Percentiles rank a stretch among this genome's conserved stretches.
These are phyloP conservation scores for Idaea aversata DNA, from an alignment of 2,888 invertebrate species.

Conservation along the genomic window DNA sequence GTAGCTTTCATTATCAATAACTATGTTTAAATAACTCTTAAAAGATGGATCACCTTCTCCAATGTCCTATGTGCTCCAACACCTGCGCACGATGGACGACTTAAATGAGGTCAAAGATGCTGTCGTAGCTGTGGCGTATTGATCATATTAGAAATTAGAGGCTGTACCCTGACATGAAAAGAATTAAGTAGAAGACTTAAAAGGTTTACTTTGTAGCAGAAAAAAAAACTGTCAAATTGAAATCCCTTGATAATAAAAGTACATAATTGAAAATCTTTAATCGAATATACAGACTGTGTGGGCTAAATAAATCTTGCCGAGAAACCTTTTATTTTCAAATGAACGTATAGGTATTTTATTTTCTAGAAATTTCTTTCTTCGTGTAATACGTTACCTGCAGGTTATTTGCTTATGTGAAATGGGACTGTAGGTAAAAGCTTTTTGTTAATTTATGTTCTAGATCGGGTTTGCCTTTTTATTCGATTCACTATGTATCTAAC, in stretches of 20 bases:
- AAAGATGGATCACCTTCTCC: too few species aligned
- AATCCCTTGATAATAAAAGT: background rate
- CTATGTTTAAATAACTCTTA: too few species aligned
- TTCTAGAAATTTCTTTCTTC: background rate
- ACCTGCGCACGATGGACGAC: too few species aligned
- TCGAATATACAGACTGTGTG: background rate
- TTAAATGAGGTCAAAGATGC: too few species aligned
- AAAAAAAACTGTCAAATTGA: background rate
- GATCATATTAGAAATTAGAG: too few species aligned
- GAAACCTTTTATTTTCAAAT: background rate
- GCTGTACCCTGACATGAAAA: too few species aligned
- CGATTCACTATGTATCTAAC: background rate
- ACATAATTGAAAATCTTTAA: background rate
- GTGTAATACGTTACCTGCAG: background rate
- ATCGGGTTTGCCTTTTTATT: background rate
- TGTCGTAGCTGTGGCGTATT: too few species aligned
- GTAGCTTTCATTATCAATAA: too few species aligned
- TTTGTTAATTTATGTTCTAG: background rate
- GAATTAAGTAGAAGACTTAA: too few species aligned
- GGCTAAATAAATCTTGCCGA: background rate
- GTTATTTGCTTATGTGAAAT: constrained; percentile 1
- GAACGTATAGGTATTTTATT: background rate
- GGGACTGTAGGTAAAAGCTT: background rate
- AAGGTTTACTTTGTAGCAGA: background rate
- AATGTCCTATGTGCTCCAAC: too few species aligned